Conservation (phyloP, 2,797 vertebrate genomes). For the Hirundo rustica region DNA sequence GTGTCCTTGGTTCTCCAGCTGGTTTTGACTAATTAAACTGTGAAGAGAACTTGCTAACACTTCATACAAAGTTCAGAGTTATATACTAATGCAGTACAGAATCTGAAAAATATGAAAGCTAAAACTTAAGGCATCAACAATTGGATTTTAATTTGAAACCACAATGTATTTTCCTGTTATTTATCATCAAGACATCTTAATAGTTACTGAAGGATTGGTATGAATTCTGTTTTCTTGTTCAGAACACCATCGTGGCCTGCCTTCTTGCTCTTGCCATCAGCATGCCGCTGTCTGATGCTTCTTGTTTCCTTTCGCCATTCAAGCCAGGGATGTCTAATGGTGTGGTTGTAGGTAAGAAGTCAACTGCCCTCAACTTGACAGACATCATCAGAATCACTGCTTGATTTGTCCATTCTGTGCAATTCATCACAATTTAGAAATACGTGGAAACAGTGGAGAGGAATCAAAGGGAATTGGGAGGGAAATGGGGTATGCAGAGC, state of each 20-base stretch:
- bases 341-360: background rate
- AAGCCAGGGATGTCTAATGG: background rate
- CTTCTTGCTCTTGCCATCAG: background rate
- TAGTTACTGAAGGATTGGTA: background rate
- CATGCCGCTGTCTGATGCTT: background rate
- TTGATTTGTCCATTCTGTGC: background rate
- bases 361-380: background rate
- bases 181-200: background rate
- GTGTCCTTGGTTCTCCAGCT: background rate
- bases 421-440: background rate
- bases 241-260: conserved; percentile 23
- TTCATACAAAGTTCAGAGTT: background rate
- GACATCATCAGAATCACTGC: background rate
- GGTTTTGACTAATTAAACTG: background rate
- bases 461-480: background rate
- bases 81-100: no score
- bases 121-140: background rate
- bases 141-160: background rate
- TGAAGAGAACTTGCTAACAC: background rate
- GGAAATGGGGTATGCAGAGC: background rate
- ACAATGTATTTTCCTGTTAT: background rate
- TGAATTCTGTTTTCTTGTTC: background rate
- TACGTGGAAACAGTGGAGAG: background rate
- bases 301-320: accelerated
- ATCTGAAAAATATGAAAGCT: background rate